Conservation (phyloP, 2,797 vertebrate species). For the Malurus leucopterus region DNA sequence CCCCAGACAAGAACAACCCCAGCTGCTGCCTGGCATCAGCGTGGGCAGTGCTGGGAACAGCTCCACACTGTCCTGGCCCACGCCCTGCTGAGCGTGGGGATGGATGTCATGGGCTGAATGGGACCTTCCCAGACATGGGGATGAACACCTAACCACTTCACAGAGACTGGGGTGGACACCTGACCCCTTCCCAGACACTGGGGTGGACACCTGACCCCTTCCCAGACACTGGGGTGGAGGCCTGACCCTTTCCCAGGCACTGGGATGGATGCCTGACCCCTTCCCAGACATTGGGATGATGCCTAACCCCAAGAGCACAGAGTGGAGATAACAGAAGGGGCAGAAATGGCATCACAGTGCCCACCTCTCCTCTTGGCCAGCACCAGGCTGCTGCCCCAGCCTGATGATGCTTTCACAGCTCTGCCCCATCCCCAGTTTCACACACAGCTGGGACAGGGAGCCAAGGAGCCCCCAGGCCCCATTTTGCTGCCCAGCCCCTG, state of each 20-base stretch:
- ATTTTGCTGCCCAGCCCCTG: not conserved
- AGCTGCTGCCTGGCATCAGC: not conserved
- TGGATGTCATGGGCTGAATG: not conserved
- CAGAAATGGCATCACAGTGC: not conserved
- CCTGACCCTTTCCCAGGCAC: not conserved
- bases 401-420: not conserved
- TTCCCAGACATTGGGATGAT: not conserved
- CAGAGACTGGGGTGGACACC: fast-evolving
- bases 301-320: fast-evolving
- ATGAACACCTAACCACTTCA: not conserved
- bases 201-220: too few species aligned
- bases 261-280: not conserved
- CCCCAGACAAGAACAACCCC: not conserved
- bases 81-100: not conserved
- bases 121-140: fast-evolving
- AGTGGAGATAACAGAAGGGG: not conserved
- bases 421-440: not conserved
- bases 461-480: not conserved
- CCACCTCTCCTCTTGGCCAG: not conserved
- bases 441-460: not conserved
- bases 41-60: not conserved
- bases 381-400: not conserved
- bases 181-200: not conserved
- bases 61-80: fast-evolving
- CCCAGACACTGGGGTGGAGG: not conserved